phyloP scores from a whole-genome alignment of 2,797 vertebrate genomes.

The Macrochelys suwanniensis region DNA sequence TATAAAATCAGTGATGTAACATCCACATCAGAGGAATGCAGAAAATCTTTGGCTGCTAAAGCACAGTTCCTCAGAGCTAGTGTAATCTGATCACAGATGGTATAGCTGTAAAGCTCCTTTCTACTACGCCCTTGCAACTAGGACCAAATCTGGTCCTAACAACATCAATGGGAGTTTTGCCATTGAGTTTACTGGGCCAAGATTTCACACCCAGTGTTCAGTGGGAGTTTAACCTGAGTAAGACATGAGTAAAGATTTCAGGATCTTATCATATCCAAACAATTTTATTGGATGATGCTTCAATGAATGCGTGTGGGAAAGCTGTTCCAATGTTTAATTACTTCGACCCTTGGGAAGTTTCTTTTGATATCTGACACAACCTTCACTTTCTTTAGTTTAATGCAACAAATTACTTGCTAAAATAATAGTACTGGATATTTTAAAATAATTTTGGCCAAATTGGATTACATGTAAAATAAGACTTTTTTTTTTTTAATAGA shows the following conservation, averaged over 20 bases:
- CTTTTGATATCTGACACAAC: slow-evolving; percentile 75
- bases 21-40: neutral
- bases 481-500: slow-evolving; percentile 51
- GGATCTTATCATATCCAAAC: slow-evolving; percentile 69
- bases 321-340: slow-evolving; percentile 76
- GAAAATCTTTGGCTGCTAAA: neutral
- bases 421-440: slow-evolving; percentile 68
- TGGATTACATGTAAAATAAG: slow-evolving; percentile 69
- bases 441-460: slow-evolving; percentile 74
- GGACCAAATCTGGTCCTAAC: neutral
- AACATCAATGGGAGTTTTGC: slow-evolving; percentile 54
- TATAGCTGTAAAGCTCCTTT: neutral
- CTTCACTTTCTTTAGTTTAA: slow-evolving; percentile 69
- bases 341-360: slow-evolving; percentile 73
- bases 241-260: slow-evolving; percentile 67
- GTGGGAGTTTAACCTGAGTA: slow-evolving; percentile 69
- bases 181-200: slow-evolving; percentile 44
- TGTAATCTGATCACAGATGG: neutral
- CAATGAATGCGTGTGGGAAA: slow-evolving; percentile 59
- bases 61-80: neutral
- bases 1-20: neutral
- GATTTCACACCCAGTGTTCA: slow-evolving; percentile 41
- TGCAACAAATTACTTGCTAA: slow-evolving; percentile 76
- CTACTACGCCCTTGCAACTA: neutral
- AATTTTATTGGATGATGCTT: slow-evolving; percentile 75